Base-by-base conservation (phyloP, 2,113 vertebrate species). In the Strix aluco region DNA sequence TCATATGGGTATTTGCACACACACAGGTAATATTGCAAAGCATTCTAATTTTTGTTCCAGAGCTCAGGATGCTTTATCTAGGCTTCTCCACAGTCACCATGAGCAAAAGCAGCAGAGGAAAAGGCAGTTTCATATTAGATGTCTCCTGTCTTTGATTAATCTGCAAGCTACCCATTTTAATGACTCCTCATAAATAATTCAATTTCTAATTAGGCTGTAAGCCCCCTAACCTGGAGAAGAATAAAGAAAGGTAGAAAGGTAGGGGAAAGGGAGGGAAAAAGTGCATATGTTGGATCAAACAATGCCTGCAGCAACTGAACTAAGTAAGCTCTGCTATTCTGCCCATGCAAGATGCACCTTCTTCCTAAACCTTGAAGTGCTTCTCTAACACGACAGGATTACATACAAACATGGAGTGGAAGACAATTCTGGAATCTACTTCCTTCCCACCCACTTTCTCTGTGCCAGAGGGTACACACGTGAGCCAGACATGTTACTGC, bases 131-230 rank as follows among this genome's bases (percentile, higher is more conserved):
- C 65, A 74, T 90, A 89, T 97, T 96, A 96, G 91, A 88, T 67
- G 78, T 73, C 73, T 78, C 92, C 94, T 85, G 80, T 92, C 92
- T 98, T 91, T 98, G 98, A 98, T 97, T 98, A 98, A 98, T 98
- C 97, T 95, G 89, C 95, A 97, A 96, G 94, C 91, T 29, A 69
- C 97, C 97, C 96, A 95, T 96, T 97, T 97, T 98, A 98, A 98
- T 97, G 97, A 94, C 74, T 98, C 86, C 95, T 97, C 97, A 99
- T 99, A 98, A 99, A 99, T 99, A 98, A 99, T 99, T 99, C 98
- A 98, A 81, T 97, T 98, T 98, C 98, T 99, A 99, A 99, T 99
- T 99, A 99, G 95, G 96, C 95, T 95, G 65, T 95, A 97, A 98
- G 96, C 88, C 97, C 78, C 96, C 94, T 97, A 97, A 98, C 97